A percentile compares a stretch with the other conserved stretches of the same genome.
phyloP scores from a whole-genome alignment of 1,140 invertebrate species.

The Eupristina koningsbergeri region DNA sequence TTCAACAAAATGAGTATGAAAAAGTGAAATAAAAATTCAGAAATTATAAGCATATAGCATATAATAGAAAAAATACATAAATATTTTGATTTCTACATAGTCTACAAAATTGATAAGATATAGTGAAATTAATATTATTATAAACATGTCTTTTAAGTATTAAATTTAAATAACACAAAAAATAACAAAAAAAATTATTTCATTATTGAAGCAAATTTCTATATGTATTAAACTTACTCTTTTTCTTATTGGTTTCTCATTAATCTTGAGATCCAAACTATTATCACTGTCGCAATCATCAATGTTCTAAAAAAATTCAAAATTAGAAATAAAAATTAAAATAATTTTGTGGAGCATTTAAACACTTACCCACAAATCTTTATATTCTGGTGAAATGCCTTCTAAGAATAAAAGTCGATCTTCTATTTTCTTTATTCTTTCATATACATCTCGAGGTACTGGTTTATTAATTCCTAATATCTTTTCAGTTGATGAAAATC shows the following conservation, averaged over 20 bases:
- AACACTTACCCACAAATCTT: conserved; percentile 76
- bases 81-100: no score
- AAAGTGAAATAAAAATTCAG: no score
- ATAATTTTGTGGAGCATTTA: background rate
- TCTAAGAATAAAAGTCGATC: conserved; percentile 79
- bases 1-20: no score
- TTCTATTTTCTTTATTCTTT: conserved; percentile 79
- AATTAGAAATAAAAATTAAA: conserved; percentile 19
- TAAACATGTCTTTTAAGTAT: no score
- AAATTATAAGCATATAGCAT: no score
- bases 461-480: conserved; percentile 74
- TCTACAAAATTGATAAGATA: no score
- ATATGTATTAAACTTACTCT: conserved; percentile 52
- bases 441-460: conserved; percentile 76
- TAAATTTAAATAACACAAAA: no score
- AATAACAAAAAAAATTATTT: no score
- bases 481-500: conserved; percentile 75
- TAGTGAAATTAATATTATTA: no score
- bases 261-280: conserved; percentile 8
- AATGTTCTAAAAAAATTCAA: conserved; percentile 47
- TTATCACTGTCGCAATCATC: conserved; percentile 44
- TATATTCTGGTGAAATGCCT: conserved; percentile 82
- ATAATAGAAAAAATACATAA: no score
- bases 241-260: conserved; percentile 51
- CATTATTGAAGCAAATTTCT: background rate